Evolutionary conservation across 2,113 vertebrate species (phyloP), one percentile per base, ranked within the genome.

Genomic region (Odontophorus gujanensis): DNA sequence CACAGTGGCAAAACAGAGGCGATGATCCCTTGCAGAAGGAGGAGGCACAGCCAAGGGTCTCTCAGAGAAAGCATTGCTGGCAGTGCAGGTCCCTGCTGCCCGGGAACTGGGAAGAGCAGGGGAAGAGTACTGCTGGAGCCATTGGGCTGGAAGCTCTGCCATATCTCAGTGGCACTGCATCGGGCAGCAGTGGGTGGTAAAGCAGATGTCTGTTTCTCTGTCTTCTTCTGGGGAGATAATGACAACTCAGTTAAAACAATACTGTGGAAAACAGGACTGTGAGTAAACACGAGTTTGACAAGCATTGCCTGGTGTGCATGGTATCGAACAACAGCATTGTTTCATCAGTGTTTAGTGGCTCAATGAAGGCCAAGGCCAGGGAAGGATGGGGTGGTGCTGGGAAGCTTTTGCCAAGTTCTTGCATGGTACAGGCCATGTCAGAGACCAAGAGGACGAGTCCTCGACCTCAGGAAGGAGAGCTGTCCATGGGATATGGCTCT

Each of bases 31-130:
- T 38, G 55, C n/a, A 9, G 36, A 2, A 2, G 0, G 5, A 25
- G 80, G 26, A 32, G 69, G 28, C 45, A 36, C 10, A 5, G 8
- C 10, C 19, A 2, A 8, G 40, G 16, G 14, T 6, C 47, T 19
- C 14, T 13, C 30, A 6, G 32, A 0, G 1, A 0, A 11, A 62
- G 4, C 30, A 7, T 3, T 6, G 0, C 3, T 3, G 11, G 65
- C 42, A 62, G 30, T 16, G 15, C 24, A 2, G 16, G 36, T 11
- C 19, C 17, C n/a, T 14, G 4, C 24, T 8, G n/a, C 47, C 48
- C 3, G 0, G 5, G 11, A 67, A n/a, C 10, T 25, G 40, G 48
- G 19, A 11, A 5, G 24, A 8, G 7, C 38, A 34, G 3, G 43
- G 42, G 63, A 21, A 32, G 28, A 24, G 38, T 36, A 18, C 51